Base-by-base conservation (phyloP, 2,113 vertebrate genomes). In the Dascyllus trimaculatus region DNA sequence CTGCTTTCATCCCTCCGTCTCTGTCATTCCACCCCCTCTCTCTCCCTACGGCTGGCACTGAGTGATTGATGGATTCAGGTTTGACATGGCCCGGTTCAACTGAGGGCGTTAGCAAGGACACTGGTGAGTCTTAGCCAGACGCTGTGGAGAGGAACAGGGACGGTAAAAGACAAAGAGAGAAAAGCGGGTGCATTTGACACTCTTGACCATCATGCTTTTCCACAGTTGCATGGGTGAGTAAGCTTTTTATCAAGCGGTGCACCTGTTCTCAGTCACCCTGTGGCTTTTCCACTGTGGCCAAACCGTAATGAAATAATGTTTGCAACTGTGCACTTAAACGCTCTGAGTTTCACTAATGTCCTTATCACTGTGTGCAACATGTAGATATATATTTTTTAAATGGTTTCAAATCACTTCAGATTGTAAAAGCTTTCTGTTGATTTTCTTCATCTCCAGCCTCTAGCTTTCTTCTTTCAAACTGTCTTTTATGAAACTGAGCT, bases 41-140 rank as follows among this genome's bases (percentile, higher is more conserved):
- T 74, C 69, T 80, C 80, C 81, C 65, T 72, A 54, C 8, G 78
- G 71, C 80, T 82, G 84, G 80, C 45, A 26, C 82, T 60, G 83
- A 88, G 88, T 92, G 92, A 91, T 91, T 93, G 93, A 94, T 94
- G 87, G 82, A 88, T 88, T 77, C 45, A 68, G 78, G 76, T 90
- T 84, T 90, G 91, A 91, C 92, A 86, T 89, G 92, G 86, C 88
- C 88, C 48, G 85, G 74, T 90, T 90, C 85, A 88, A 89, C 84
- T 56, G 78, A 80, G 88, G 83, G 85, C 80, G 24, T 59, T 29
- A 68, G 80, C 87, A 91, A 93, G 92, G 91, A 91, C 90, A 81
- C 61, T 81, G 66, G 83, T 78, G 79, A 81, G 83, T 86, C 84
- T 78, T 40, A 78, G 70, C 63, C 78, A 69, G 82, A 92, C 77